phyloP scores from a whole-genome alignment of 1,140 invertebrate genomes.

The Stegodyphus mimosarum region DNA sequence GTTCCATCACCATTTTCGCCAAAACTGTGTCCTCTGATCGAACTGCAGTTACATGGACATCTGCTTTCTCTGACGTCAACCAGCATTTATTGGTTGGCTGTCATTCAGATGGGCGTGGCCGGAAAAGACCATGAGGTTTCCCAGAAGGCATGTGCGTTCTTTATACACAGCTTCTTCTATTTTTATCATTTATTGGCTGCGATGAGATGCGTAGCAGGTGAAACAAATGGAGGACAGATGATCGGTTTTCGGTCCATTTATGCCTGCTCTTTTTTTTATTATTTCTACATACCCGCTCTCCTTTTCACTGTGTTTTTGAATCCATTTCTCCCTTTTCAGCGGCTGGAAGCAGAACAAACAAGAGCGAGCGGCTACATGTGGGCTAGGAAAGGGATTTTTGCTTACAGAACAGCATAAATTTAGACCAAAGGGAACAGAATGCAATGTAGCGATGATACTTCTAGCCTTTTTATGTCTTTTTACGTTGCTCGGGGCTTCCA shows the following conservation, averaged over 20 bases:
- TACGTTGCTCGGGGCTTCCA: too few relatives aligned
- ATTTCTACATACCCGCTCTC: not conserved
- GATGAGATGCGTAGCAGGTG: slow-evolving; percentile 41
- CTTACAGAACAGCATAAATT: too few relatives aligned
- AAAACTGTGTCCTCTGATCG: not conserved
- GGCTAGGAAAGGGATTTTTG: too few relatives aligned
- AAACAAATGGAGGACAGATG: slow-evolving; percentile 50
- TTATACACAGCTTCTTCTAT: slow-evolving; percentile 17
- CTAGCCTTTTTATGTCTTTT: too few relatives aligned
- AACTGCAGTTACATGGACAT: slow-evolving; percentile 44
- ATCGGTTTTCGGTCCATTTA: slow-evolving; percentile 42
- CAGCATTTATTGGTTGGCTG: slow-evolving; percentile 56
- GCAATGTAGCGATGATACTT: too few relatives aligned
- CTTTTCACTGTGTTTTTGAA: not conserved
- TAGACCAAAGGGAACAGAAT: too few relatives aligned
- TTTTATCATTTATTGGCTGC: slow-evolving; percentile 49
- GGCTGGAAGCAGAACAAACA: too few relatives aligned
- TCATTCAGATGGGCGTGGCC: slow-evolving; percentile 55
- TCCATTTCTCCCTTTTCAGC: too few relatives aligned
- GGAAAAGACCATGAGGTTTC: slow-evolving; percentile 56
- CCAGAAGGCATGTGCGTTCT: slow-evolving; percentile 42
- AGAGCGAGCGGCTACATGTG: too few relatives aligned
- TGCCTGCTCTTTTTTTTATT: slow-evolving; percentile 9
- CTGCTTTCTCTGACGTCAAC: slow-evolving; percentile 53
- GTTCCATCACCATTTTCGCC: slow-evolving; percentile 46